Conservation (phyloP, 1,140 invertebrate species). For the Leguminivora glycinivorella region DNA sequence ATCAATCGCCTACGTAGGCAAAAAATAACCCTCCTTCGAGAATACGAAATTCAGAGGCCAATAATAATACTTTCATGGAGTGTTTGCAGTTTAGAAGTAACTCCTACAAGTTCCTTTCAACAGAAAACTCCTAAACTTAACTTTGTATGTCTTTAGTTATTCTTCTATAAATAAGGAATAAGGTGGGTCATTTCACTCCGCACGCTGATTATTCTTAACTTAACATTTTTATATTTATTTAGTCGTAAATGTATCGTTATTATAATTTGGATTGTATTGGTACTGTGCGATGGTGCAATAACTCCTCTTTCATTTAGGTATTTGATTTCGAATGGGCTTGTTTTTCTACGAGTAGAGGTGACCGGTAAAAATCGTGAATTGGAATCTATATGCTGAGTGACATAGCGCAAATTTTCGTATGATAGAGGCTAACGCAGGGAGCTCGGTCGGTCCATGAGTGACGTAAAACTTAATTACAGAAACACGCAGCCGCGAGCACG, state of each 20-base stretch:
- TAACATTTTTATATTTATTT: too few species aligned
- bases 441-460: slow-evolving; percentile 67
- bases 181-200: too few species aligned
- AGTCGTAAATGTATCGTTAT: too few species aligned
- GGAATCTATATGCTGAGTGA: slow-evolving; percentile 45
- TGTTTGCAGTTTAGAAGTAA: too few species aligned
- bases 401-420: slow-evolving; percentile 61
- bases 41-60: neutral
- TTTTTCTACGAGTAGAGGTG: slow-evolving; percentile 12
- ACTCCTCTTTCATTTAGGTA: neutral
- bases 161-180: too few species aligned
- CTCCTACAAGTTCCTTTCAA: too few species aligned
- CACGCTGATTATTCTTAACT: too few species aligned
- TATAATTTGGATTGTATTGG: too few species aligned
- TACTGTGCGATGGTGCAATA: too few species aligned
- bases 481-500: slow-evolving; percentile 60
- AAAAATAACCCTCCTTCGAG: neutral
- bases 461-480: slow-evolving; percentile 77
- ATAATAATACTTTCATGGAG: too few species aligned
- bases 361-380: slow-evolving; percentile 42
- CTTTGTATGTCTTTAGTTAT: too few species aligned
- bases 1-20: neutral
- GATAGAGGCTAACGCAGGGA: slow-evolving; percentile 69
- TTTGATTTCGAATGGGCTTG: slow-evolving; percentile 2
- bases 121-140: too few species aligned